Conservation (phyloP, 2,888 invertebrate genomes). For the Lissocephala sabroskyi region DNA sequence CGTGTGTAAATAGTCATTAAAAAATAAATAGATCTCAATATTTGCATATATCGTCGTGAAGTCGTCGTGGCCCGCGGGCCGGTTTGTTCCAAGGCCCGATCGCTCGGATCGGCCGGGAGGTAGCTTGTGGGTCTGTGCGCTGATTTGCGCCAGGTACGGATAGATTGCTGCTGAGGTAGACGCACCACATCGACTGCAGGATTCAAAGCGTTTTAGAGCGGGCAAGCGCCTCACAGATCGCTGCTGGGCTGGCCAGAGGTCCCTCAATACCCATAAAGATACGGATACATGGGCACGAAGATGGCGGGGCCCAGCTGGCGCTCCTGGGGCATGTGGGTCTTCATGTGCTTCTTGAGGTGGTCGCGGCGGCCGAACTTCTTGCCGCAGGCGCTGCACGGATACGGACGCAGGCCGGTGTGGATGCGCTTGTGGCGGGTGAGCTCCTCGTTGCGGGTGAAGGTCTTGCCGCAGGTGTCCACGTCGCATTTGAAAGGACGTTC, state of each 20-base stretch:
- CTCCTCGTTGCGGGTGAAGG: slow-evolving; percentile 93
- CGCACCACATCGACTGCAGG: slow-evolving; percentile 19
- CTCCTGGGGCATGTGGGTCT: slow-evolving; percentile 83
- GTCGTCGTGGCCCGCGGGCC: too few species aligned
- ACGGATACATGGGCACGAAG: slow-evolving; percentile 77
- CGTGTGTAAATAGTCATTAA: slow-evolving; percentile 54
- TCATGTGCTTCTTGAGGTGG: slow-evolving; percentile 93
- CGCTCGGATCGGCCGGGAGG: too few species aligned
- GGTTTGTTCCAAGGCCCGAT: too few species aligned
- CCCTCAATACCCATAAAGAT: slow-evolving; percentile 76
- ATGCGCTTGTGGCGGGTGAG: slow-evolving; percentile 92
- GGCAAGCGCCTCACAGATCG: slow-evolving; percentile 54
- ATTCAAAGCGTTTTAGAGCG: slow-evolving; percentile 47
- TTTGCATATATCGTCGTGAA: slow-evolving; percentile 49
- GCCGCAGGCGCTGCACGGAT: slow-evolving; percentile 88
- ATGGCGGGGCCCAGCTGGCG: slow-evolving; percentile 78
- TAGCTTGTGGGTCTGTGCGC: too few species aligned
- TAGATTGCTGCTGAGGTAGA: slow-evolving; percentile 42
- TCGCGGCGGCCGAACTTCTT: slow-evolving; percentile 95
- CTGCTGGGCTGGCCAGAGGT: slow-evolving; percentile 10
- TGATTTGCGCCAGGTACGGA: slow-evolving; percentile 46
- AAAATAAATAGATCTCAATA: slow-evolving; percentile 62
- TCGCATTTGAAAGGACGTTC: slow-evolving; percentile 93
- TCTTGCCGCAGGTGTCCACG: slow-evolving; percentile 87
- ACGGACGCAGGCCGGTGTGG: slow-evolving; percentile 89